Percentiles rank a stretch among this genome's conserved stretches.
phyloP scores from a whole-genome alignment of 2,113 vertebrate species.

The Albula goreensis region DNA sequence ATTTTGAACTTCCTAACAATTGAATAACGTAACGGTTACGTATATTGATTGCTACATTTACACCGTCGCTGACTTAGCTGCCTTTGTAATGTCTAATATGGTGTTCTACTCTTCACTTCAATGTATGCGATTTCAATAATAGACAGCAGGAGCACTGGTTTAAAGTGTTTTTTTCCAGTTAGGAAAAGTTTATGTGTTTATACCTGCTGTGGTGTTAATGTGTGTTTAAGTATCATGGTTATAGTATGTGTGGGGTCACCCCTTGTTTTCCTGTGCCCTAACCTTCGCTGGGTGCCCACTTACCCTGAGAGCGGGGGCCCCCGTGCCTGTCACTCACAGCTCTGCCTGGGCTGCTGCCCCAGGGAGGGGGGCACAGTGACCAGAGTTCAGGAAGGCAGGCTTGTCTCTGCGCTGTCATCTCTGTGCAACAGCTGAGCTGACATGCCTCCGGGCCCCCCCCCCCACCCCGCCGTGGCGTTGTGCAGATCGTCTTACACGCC shows the following conservation, averaged over 20 bases:
- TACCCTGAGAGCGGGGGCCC: conserved; percentile 63
- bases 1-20: too few relatives aligned
- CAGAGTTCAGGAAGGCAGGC: neutral
- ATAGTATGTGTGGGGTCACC: conserved; percentile 51
- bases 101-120: too few relatives aligned
- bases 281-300: conserved; percentile 63
- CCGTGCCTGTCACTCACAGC: conserved; percentile 54
- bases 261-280: conserved; percentile 61
- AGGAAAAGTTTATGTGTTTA: too few relatives aligned
- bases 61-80: too few relatives aligned
- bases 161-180: too few relatives aligned
- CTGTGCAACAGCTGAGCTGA: conserved; percentile 60
- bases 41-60: too few relatives aligned
- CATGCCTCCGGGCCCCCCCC: conserved; percentile 48
- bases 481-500: conserved; percentile 61
- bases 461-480: conserved; percentile 53
- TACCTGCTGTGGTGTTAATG: too few relatives aligned
- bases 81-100: too few relatives aligned
- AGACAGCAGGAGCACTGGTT: too few relatives aligned
- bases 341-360: neutral
- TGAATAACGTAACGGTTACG: too few relatives aligned
- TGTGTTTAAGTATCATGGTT: too few relatives aligned
- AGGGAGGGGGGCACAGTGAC: neutral
- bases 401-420: conserved; percentile 49
- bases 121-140: too few relatives aligned